Base-by-base conservation (phyloP, 2,797 vertebrate genomes). In the Thamnophis elegans region DNA sequence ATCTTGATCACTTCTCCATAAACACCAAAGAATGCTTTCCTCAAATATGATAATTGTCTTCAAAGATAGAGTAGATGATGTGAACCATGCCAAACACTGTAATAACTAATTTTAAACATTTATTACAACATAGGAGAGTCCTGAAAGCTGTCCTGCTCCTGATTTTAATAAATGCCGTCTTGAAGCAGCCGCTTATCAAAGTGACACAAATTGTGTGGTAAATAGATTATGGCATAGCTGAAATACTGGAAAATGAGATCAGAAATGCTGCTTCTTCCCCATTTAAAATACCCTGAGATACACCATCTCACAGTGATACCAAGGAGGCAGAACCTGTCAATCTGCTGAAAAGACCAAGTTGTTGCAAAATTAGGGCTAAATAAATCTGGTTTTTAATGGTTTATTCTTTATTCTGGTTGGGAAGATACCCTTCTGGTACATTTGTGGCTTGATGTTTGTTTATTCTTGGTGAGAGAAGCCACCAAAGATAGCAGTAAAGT, bases 121-220 rank as follows among this genome's bases (percentile, higher is more conserved):
- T 98, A 98, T 98, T 97, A 98, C 97, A 96, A 96, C 97, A 97
- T 97, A 97, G 96, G 97, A 96, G 97, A 97, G 97, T 97, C 97
- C 97, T 96, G 96, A 97, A 97, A 97, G 96, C 97, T 97, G 96
- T 97, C 97, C 95, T 91, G 95, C 96, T 96, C 97, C 97, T 97
- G 97, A 97, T 98, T 97, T 97, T 97, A 98, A 98, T 97, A 97
- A 98, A 98, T 97, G 97, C 96, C 92, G 95, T 97, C 97, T 97
- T 95, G 97, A 97, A 97, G 97, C 97, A 97, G 97, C 97, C 94
- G 96, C 98, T 98, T 97, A 97, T 98, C 97, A 98, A 98, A 98
- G 97, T 98, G 97, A 97, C 97, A 98, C 96, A 98, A 97, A 97
- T 97, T 97, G 97, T 97, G 97, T 97, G 96, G 97, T 98, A 98